Conservation (phyloP, 2,113 vertebrate species). For the Arenaria interpres region DNA sequence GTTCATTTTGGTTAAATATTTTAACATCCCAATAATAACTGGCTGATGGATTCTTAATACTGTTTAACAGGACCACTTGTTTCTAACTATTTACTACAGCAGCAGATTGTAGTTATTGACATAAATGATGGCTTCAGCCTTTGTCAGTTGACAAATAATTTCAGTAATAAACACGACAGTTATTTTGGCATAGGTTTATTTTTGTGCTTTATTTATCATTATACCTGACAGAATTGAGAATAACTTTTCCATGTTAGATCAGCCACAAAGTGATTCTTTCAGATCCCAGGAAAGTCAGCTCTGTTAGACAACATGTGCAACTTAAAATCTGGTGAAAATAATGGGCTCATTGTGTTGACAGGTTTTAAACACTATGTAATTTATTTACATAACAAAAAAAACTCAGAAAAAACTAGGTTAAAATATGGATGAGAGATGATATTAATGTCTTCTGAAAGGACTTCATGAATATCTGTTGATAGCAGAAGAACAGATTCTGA, state of each 20-base stretch:
- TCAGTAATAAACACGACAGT: background rate
- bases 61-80: background rate
- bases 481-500: background rate
- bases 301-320: background rate
- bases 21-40: background rate
- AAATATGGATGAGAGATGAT: background rate
- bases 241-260: background rate
- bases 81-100: background rate
- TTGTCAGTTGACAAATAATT: background rate
- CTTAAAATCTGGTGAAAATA: background rate
- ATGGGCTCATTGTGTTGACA: background rate
- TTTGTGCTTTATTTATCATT: background rate
- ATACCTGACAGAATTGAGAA: background rate
- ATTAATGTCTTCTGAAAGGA: background rate
- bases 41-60: background rate
- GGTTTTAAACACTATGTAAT: background rate
- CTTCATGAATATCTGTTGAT: background rate
- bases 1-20: background rate
- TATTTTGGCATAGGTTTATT: background rate
- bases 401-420: background rate
- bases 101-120: background rate
- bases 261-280: background rate
- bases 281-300: background rate
- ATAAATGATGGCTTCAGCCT: background rate
- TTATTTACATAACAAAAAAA: constrained; percentile 1